Evolutionary conservation across 2,797 vertebrate species (phyloP).

Genomic region (Geotrypetes seraphini): DNA sequence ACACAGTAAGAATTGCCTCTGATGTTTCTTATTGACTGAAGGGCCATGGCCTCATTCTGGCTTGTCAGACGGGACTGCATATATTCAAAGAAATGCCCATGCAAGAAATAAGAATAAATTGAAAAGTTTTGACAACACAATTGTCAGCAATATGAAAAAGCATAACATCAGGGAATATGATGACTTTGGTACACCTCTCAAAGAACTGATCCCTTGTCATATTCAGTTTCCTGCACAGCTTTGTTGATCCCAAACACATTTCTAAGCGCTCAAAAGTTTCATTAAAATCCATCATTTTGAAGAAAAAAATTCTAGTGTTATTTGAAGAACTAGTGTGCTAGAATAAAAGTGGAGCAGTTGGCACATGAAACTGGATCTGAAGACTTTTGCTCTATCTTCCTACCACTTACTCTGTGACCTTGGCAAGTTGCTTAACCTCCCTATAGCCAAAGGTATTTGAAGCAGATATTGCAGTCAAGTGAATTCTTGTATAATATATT

Average conservation of each 20-base stretch:
- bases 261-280: neutral
- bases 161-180: fast-evolving
- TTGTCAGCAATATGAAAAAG: fast-evolving
- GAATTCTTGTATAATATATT: too few species aligned
- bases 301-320: neutral
- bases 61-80: slow-evolving; percentile 83
- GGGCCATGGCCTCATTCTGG: slow-evolving; percentile 86
- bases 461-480: too few species aligned
- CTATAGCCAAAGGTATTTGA: too few species aligned
- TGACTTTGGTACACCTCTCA: neutral
- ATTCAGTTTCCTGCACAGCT: neutral
- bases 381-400: too few species aligned
- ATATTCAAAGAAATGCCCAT: neutral
- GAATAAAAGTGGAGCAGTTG: too few species aligned
- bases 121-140: neutral
- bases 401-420: too few species aligned
- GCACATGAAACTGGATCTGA: too few species aligned
- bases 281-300: neutral
- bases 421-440: too few species aligned
- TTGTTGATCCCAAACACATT: neutral
- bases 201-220: neutral
- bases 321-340: too few species aligned
- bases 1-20: slow-evolving; percentile 84
- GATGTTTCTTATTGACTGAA: slow-evolving; percentile 81
- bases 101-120: neutral